Base-by-base conservation (phyloP, 2,113 vertebrate species). In the Callithrix jacchus region DNA sequence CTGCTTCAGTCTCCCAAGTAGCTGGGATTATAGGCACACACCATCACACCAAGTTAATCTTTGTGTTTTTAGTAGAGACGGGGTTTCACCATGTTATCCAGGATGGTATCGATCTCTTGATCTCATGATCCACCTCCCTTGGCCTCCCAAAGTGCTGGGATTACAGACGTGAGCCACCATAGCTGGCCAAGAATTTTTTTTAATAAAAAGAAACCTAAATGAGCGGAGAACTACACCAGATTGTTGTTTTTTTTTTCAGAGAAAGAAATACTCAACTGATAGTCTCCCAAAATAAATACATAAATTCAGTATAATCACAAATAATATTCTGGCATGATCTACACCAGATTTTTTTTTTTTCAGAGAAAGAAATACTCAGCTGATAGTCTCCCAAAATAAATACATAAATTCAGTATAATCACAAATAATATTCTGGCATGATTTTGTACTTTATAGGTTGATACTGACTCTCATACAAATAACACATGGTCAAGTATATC, bases 391-490 rank as follows among this genome's bases (percentile, higher is more conserved):
- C 32, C 45, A 82, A 68, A 82, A 76, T 56, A 76, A 49, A 68
- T n/a, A 10, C 21, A 40, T 47, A 91, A 76, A 83, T 83, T 83
- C 42, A 25, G 40, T 37, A 7, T 56, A 87, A 56, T 91, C 86
- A 25, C 18, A 68, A 66, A 91, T 79, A 71, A 87, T 82, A 45
- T 76, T 35, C 21, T 52, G 68, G 80, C 21, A 47, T 35, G 13
- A 76, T 30, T 92, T 90, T 90, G 52, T 42, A 73, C 35, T 87
- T 83, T 56, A 73, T 12, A 73, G 58, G 6, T 77, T 58, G 88
- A 83, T 96, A 42, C 12, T 91, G 32, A 87, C n/a, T 76, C 91
- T 96, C 6, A 61, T 32, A 77, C 25, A 79, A 88, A 70, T 58
- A 79, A n/a, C 20, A 64, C 10, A 32, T 23, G n/a, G 8, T 21